Conservation (phyloP, 2,113 vertebrate genomes). For the Prinia subflava region DNA sequence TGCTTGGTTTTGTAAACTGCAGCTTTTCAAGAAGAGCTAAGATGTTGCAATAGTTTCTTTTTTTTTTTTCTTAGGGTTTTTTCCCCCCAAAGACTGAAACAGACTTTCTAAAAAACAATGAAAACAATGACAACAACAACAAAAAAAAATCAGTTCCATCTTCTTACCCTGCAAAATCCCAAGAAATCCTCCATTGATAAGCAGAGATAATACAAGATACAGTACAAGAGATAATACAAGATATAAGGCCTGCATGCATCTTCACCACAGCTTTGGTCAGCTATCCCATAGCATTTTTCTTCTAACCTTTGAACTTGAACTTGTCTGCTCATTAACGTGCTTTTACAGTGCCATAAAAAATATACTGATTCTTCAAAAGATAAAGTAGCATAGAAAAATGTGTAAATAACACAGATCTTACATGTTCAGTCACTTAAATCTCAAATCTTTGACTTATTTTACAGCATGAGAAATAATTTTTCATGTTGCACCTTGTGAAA, state of each 20-base stretch:
- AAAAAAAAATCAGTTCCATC: accelerated
- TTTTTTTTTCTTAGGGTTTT: not conserved
- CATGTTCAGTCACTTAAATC: not conserved
- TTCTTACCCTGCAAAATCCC: no score
- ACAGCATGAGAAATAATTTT: not conserved
- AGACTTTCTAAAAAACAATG: not conserved
- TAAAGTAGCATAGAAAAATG: not conserved
- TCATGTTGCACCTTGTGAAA: not conserved
- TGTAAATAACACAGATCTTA: not conserved
- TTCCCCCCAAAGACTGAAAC: accelerated
- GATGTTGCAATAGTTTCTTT: not conserved
- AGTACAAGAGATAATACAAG: not conserved
- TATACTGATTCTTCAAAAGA: not conserved
- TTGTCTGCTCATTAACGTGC: not conserved
- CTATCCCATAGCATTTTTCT: not conserved
- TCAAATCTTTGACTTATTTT: not conserved
- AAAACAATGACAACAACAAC: not conserved
- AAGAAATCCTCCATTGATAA: not conserved
- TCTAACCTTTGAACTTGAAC: not conserved
- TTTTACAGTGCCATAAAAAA: not conserved
- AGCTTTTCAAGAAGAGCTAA: not conserved
- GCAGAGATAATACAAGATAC: not conserved
- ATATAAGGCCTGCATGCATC: not conserved
- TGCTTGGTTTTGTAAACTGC: not conserved
- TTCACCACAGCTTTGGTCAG: not conserved